Evolutionary conservation across 2,797 vertebrate species (phyloP).

Genomic region (Iguana delicatissima): DNA sequence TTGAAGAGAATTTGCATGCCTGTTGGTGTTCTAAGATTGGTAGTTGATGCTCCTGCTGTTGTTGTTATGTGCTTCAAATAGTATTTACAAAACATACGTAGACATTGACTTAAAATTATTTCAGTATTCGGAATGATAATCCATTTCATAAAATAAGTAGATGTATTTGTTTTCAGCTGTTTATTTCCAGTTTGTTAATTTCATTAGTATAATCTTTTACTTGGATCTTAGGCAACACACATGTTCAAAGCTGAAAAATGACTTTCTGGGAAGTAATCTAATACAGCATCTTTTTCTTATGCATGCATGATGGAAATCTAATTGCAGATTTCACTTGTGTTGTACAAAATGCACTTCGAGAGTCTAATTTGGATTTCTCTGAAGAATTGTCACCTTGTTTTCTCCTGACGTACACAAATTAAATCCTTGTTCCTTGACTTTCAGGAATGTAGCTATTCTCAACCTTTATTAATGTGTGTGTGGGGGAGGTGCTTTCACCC

Average conservation of each 20-base stretch:
- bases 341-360: conserved; percentile 30
- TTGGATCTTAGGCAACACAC: conserved; percentile 16
- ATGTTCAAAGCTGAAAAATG: conserved; percentile 7
- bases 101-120: conserved; percentile 33
- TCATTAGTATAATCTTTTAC: conserved; percentile 46
- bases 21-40: neutral
- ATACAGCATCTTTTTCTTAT: conserved; percentile 34
- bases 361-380: conserved; percentile 55
- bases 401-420: conserved; percentile 58
- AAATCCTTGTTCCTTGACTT: conserved; percentile 67
- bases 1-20: conserved; percentile 22
- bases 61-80: neutral
- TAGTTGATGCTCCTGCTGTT: too few species aligned
- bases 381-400: conserved; percentile 56
- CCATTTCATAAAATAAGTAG: neutral
- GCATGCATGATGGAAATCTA: conserved; percentile 43
- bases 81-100: neutral
- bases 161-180: conserved; percentile 30
- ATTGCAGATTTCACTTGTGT: conserved; percentile 49
- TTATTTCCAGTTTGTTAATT: conserved; percentile 57
- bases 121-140: neutral
- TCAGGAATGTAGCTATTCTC: conserved; percentile 58
- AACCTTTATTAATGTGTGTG: conserved; percentile 57
- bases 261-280: conserved; percentile 54
- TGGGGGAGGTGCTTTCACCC: neutral